phyloP scores from a whole-genome alignment of 2,113 vertebrate species.

The Potamarius usumacintae region DNA sequence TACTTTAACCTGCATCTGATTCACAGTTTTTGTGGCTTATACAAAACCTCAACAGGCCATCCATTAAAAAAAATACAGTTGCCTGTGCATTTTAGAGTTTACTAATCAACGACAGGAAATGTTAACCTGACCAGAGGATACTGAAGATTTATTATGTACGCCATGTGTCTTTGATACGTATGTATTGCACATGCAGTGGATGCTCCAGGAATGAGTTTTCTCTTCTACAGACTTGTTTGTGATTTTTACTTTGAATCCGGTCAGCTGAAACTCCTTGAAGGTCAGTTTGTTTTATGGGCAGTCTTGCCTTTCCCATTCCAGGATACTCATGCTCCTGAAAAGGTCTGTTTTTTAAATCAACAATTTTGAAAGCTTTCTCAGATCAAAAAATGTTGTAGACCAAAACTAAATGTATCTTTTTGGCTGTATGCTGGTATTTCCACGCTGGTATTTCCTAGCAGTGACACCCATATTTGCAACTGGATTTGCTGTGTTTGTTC shows the following conservation, averaged over 20 bases:
- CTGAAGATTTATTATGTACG: background rate
- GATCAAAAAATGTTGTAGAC: background rate
- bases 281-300: conserved; percentile 37
- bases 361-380: conserved; percentile 34
- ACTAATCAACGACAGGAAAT: background rate
- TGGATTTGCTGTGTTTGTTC: conserved; percentile 16
- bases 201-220: background rate
- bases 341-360: conserved; percentile 51
- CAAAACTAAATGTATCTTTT: conserved; percentile 52
- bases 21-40: background rate
- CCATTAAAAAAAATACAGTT: background rate
- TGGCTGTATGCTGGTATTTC: conserved; percentile 49
- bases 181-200: background rate
- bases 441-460: conserved; percentile 28
- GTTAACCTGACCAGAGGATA: background rate
- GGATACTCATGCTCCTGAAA: conserved; percentile 34
- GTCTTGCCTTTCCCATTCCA: conserved; percentile 19
- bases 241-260: conserved; percentile 5
- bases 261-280: conserved; percentile 7
- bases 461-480: conserved; percentile 27
- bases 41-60: background rate
- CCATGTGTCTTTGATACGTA: background rate
- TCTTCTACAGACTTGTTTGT: conserved; percentile 13
- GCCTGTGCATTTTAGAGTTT: background rate
- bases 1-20: background rate